These are phyloP conservation scores for Hycleus cichorii DNA, from an alignment of 1,140 invertebrate species.

Conservation along the genomic window DNA sequence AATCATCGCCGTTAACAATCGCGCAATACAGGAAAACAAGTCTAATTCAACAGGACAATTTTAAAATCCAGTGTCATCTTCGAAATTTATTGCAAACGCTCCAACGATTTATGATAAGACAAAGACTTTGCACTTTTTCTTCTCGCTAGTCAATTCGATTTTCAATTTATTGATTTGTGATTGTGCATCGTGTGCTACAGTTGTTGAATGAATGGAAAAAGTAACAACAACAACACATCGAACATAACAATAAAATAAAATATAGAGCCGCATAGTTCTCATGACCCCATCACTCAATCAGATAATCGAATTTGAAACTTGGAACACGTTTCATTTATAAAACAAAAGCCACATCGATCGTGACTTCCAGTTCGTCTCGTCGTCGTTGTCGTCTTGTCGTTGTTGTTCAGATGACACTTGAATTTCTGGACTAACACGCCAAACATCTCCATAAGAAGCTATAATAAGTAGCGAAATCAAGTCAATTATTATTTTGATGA, in stretches of 20 bases:
- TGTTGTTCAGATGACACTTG: constrained; percentile 1
- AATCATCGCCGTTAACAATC: no score
- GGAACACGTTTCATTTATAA: constrained; percentile 18
- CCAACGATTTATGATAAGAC: constrained; percentile 1
- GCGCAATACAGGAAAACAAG: no score
- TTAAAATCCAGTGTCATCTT: no score
- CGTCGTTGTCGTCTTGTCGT: no score
- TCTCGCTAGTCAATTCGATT: not conserved
- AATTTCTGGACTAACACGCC: constrained; percentile 4
- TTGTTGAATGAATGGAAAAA: not conserved
- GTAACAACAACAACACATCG: no score
- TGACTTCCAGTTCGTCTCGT: constrained; percentile 4
- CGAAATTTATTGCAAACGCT: no score
- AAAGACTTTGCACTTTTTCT: constrained; percentile 6
- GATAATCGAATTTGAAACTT: constrained; percentile 19
- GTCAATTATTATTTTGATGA: no score
- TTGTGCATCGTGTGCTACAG: constrained; percentile 5
- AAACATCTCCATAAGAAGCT: not conserved
- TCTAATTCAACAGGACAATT: no score
- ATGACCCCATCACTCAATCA: constrained; percentile 21
- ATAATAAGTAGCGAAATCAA: not conserved
- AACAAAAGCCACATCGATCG: constrained; percentile 7
- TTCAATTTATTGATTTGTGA: no score
- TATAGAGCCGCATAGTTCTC: constrained; percentile 16
- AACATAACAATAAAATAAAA: not conserved